Evolutionary conservation across 2,888 invertebrate species (phyloP).

Genomic region (Agrotis exclamationis): DNA sequence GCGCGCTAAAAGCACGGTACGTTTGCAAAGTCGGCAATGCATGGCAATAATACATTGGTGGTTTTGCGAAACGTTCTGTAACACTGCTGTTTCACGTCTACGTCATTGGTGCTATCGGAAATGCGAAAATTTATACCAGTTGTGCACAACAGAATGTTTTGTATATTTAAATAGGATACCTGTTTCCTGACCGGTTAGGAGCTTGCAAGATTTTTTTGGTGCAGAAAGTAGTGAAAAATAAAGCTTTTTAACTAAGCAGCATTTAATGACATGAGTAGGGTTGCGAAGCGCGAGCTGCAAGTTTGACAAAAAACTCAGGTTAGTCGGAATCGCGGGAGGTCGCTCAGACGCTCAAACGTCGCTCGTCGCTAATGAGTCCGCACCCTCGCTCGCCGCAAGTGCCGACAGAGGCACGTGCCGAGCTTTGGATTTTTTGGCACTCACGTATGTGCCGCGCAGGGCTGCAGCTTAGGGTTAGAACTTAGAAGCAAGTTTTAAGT

Average conservation of each 20-base stretch:
- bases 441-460: constrained; percentile 54
- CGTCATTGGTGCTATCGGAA: constrained; percentile 24
- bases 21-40: constrained; percentile 39
- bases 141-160: background rate
- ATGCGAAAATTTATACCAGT: background rate
- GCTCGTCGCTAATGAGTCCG: constrained; percentile 71
- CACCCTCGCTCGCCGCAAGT: constrained; percentile 64
- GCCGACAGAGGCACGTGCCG: constrained; percentile 68
- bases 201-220: background rate
- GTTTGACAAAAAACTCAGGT: constrained; percentile 37
- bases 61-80: constrained; percentile 42
- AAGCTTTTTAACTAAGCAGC: constrained; percentile 36
- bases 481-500: constrained; percentile 19
- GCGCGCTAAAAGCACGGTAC: constrained; percentile 36
- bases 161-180: background rate
- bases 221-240: background rate
- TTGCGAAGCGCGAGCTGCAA: background rate
- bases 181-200: background rate
- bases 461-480: constrained; percentile 42
- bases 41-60: constrained; percentile 44
- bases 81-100: constrained; percentile 8
- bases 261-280: constrained; percentile 48
- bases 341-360: constrained; percentile 57
- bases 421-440: constrained; percentile 69
- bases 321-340: constrained; percentile 35